These are phyloP conservation scores for Phyllotis vaccarum DNA, from an alignment of 2,797 vertebrate species.

Conservation along the genomic window DNA sequence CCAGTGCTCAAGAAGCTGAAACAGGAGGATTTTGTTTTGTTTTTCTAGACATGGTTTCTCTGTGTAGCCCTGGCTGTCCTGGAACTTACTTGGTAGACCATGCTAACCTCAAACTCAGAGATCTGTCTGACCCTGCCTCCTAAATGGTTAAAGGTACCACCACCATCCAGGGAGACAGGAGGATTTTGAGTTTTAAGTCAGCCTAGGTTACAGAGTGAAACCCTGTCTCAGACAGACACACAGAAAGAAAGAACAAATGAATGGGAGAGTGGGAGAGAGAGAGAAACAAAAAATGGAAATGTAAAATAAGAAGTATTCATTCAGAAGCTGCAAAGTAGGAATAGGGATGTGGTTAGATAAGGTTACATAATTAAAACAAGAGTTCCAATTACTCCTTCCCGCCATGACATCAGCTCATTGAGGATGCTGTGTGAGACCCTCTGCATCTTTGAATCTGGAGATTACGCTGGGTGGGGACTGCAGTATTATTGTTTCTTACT, in stretches of 20 bases:
- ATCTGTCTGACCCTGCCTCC: not conserved
- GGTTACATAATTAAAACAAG: not conserved
- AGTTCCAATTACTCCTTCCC: not conserved
- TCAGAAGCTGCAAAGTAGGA: not conserved
- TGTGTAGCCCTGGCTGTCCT: not conserved
- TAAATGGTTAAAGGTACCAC: not conserved
- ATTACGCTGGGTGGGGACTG: not conserved
- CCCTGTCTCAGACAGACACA: not conserved
- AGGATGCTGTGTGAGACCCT: not conserved
- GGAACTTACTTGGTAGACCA: not conserved
- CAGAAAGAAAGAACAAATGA: not conserved
- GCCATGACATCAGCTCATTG: not conserved
- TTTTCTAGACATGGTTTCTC: not conserved
- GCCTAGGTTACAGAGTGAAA: not conserved
- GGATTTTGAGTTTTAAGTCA: not conserved
- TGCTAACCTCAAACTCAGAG: not conserved
- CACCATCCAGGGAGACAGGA: not conserved
- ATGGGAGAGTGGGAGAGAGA: not conserved
- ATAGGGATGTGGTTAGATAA: not conserved
- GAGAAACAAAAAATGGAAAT: not conserved
- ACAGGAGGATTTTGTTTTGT: not conserved
- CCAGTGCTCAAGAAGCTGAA: too few relatives aligned
- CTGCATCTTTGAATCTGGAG: not conserved
- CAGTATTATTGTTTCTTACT: too few relatives aligned
- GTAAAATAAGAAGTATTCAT: not conserved